These are phyloP conservation scores for Lophura nycthemera DNA, from an alignment of 2,113 vertebrate species.

Conservation along the genomic window DNA sequence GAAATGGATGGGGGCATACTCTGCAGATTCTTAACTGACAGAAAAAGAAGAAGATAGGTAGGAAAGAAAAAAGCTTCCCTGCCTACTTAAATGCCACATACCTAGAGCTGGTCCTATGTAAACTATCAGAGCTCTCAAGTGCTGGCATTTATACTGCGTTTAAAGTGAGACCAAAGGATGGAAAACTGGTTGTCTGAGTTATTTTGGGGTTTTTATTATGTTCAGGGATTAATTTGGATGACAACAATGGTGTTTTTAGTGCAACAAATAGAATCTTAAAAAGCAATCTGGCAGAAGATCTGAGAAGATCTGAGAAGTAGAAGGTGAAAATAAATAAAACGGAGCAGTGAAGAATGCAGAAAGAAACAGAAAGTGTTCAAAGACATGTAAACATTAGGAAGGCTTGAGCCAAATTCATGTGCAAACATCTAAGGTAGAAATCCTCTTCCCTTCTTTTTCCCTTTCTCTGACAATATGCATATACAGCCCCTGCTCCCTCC, in stretches of 20 bases:
- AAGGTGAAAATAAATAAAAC: slow-evolving; percentile 66
- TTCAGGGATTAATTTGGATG: slow-evolving; percentile 61
- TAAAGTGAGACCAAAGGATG: slow-evolving; percentile 46
- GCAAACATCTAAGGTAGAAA: slow-evolving; percentile 17
- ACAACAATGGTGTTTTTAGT: slow-evolving; percentile 64
- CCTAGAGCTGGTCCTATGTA: background rate
- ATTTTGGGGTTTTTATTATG: slow-evolving; percentile 66
- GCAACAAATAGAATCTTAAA: slow-evolving; percentile 49
- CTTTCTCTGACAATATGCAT: background rate
- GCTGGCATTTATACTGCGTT: slow-evolving; percentile 33
- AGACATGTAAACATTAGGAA: background rate
- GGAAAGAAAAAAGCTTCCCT: background rate
- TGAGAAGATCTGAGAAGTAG: slow-evolving; percentile 60
- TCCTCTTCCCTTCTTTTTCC: slow-evolving; percentile 3
- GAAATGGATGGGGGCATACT: background rate
- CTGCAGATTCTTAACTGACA: background rate
- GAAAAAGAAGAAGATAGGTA: background rate
- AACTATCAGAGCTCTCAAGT: slow-evolving; percentile 24
- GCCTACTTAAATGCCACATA: background rate
- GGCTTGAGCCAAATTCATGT: slow-evolving; percentile 46
- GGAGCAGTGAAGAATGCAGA: slow-evolving; percentile 60
- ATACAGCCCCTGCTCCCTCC: background rate
- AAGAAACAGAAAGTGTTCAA: slow-evolving; percentile 70
- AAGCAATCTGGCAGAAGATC: slow-evolving; percentile 66
- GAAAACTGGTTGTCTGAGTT: slow-evolving; percentile 51